These are phyloP conservation scores for Penaeus indicus DNA, from an alignment of 1,140 invertebrate species.

Conservation along the genomic window DNA sequence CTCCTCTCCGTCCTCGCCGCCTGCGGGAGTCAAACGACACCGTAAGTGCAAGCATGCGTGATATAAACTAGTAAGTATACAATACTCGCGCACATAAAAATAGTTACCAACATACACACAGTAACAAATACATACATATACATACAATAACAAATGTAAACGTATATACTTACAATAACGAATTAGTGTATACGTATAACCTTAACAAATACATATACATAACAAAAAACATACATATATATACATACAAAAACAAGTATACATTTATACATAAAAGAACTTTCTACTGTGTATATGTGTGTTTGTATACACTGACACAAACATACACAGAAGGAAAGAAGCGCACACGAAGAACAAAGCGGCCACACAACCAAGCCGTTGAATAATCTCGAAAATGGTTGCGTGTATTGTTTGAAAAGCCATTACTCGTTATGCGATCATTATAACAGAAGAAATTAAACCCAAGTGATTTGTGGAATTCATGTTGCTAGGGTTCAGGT, in stretches of 20 bases:
- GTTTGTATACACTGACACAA: neutral
- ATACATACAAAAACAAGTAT: neutral
- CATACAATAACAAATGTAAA: neutral
- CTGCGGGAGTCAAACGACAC: neutral
- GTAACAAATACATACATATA: neutral
- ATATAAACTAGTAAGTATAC: neutral
- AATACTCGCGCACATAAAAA: neutral
- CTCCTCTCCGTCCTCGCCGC: neutral
- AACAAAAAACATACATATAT: neutral
- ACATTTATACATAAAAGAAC: neutral
- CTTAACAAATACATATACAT: neutral
- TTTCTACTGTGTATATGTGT: neutral
- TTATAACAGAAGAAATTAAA: too few species aligned
- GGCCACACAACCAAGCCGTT: neutral
- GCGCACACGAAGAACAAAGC: neutral
- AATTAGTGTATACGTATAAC: neutral
- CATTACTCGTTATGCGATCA: too few species aligned
- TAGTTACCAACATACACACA: slow-evolving; percentile 2
- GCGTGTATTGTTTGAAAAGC: too few species aligned
- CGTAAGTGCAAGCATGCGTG: neutral
- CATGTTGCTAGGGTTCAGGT: too few species aligned
- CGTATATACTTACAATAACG: neutral
- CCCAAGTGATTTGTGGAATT: too few species aligned
- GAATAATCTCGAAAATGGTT: neutral
- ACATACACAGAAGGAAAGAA: neutral